phyloP scores from a whole-genome alignment of 2,113 vertebrate species.

The Taurulus bubalis region DNA sequence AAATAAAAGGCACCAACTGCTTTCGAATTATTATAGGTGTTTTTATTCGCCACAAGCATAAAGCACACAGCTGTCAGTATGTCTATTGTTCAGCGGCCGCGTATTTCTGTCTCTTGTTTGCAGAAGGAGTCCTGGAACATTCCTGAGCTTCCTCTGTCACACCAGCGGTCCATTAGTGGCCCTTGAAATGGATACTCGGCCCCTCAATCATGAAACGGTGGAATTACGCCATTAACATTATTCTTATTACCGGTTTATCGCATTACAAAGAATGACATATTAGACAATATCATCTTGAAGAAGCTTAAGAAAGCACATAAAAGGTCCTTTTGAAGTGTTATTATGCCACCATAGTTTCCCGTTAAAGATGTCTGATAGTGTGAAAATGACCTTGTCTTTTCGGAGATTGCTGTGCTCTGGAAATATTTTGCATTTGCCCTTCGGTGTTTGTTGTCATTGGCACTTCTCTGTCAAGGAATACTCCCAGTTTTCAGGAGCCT shows the following conservation, averaged over 20 bases:
- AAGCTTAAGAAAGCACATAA: slow-evolving; percentile 46
- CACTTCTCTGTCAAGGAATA: neutral
- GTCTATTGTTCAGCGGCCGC: slow-evolving; percentile 22
- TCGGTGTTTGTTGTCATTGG: slow-evolving; percentile 38
- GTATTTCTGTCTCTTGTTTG: slow-evolving; percentile 38
- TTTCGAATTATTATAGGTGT: slow-evolving; percentile 19
- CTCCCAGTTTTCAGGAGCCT: neutral
- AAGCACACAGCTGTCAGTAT: slow-evolving; percentile 29
- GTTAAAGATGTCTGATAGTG: slow-evolving; percentile 44
- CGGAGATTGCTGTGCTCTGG: slow-evolving; percentile 43
- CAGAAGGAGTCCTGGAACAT: slow-evolving; percentile 60
- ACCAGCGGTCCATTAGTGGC: slow-evolving; percentile 61
- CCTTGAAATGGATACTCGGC: slow-evolving; percentile 71
- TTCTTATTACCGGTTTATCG: slow-evolving; percentile 61
- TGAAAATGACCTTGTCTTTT: slow-evolving; percentile 37
- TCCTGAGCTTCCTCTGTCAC: slow-evolving; percentile 55
- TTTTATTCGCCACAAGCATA: slow-evolving; percentile 31
- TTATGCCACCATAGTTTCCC: slow-evolving; percentile 58
- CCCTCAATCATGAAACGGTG: slow-evolving; percentile 51
- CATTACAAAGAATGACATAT: slow-evolving; percentile 51
- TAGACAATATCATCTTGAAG: slow-evolving; percentile 22
- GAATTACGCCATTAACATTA: slow-evolving; percentile 63
- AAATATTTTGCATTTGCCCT: slow-evolving; percentile 54
- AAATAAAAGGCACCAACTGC: neutral
- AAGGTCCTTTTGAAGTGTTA: slow-evolving; percentile 47